Base-by-base conservation (phyloP, 1,140 invertebrate genomes). In the Trissolcus basalis region DNA sequence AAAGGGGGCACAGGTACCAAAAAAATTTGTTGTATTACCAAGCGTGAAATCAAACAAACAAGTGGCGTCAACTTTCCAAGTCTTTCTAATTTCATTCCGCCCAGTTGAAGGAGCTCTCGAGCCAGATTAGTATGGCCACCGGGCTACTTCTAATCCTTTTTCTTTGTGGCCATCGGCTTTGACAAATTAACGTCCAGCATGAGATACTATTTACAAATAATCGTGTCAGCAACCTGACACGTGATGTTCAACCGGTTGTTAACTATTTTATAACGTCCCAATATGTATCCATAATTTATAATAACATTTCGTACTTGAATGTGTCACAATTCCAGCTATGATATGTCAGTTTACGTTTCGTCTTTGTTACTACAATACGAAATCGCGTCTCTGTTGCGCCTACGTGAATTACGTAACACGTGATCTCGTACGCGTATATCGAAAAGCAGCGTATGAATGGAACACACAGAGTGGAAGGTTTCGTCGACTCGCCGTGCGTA, bases 401-500 rank as follows among this genome's bases (percentile, higher is more conserved):
- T 61, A 78, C 71, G 79, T 78, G 74, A 74, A 76, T 83, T 84
- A 82, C 81, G 78, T 84, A 84, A 84, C 80, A 80, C 75, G 68
- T 73, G 81, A 74, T 79, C 69, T 78, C 80, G 78, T 83, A 81
- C 81, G 82, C 78, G 82, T 82, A 27, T 27, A 79, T 74, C 67
- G 65, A 55, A 53, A 80, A 68, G 19, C 19, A 6, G 19, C 19
- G 80, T 82, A 83, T 84, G 83, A 84, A 84, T 84, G 83, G 77
- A 82, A 53, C 65, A 64, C 63, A n/a, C 39, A 16, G 55, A 69
- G 74, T 65, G 64, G 78, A 82, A 80, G 77, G 71, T 79, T 79
- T 77, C 63, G 75, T 75, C 68, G 60, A 69, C 58, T 73, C 70
- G 72, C 50, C 67, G 76, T 56, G 53, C 72, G 73, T 78, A 67